A percentile compares a stretch with the other conserved stretches of the same genome.
These are phyloP conservation scores for Illadopsis cleaveri DNA, from an alignment of 2,113 vertebrate species.

Conservation along the genomic window DNA sequence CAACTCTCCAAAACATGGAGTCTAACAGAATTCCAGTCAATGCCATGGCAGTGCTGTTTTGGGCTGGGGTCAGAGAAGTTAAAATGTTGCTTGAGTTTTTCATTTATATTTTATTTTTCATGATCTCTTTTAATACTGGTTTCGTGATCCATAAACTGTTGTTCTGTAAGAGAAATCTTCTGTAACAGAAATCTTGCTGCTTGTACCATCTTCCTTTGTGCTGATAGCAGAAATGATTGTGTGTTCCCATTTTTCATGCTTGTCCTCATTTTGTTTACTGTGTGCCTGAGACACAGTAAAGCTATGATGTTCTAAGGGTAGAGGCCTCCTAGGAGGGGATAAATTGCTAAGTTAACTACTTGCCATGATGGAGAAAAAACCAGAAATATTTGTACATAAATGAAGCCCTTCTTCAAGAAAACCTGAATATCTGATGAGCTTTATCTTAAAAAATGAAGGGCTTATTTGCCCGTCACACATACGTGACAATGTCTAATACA, in stretches of 20 bases:
- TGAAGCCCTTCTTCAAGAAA: neutral
- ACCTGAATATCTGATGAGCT: neutral
- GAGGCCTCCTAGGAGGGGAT: neutral
- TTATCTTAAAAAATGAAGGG: neutral
- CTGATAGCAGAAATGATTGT: neutral
- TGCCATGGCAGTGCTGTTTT: neutral
- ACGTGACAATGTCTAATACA: neutral
- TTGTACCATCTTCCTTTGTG: neutral
- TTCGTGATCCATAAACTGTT: neutral
- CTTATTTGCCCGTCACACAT: neutral
- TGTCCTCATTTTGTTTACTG: neutral
- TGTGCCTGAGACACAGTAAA: neutral
- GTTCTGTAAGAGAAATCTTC: neutral
- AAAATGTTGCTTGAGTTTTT: neutral
- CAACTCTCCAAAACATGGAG: rapidly evolving
- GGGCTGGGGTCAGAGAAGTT: neutral
- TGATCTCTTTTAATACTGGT: neutral
- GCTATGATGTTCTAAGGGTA: neutral
- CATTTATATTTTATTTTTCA: neutral
- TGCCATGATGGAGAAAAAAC: neutral
- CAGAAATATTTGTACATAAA: neutral
- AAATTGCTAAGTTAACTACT: neutral
- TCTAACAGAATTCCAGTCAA: neutral
- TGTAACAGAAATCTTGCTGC: neutral
- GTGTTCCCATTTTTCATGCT: neutral